Base-by-base conservation (phyloP, 1,140 invertebrate genomes). In the Eupeodes corollae region DNA sequence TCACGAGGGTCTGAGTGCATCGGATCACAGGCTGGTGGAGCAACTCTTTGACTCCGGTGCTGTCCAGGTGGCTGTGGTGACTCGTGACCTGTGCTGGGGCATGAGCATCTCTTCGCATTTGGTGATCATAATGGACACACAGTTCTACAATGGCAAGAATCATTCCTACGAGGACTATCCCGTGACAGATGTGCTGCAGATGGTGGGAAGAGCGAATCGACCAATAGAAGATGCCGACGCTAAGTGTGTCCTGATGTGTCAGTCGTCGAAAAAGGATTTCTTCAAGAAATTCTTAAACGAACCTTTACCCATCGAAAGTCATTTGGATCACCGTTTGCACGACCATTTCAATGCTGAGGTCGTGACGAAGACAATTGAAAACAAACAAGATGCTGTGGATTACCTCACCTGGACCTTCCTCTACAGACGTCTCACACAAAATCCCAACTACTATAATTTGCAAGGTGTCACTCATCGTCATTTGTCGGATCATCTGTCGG, bases 331-430 rank as follows among this genome's bases (percentile, higher is more conserved):
- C 61, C 80, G 89, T 53, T 75, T 99, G 3, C 96, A 99, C 69
- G 96, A 99, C 75, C 97, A 99, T 71, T 97, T 99, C 67, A 99
- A 99, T 74, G 95, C 97, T 0, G 97, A 99, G 73, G 96, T 99
- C 45, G 95, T 99, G 0, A 99, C 96, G 1, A 98, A 98, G 73
- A 99, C 95, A 0, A 96, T 99, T 63, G 96, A 99, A 70, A 99
- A 99, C 72, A 99, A 99, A 70, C 97, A 99, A 68, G 97, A 99
- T 70, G 94, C 95, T 0, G 95, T 99, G 1, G 97, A 99, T 73
- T 99, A 99, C 61, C 73, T 99, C 2, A 99, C 97, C 0, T 99
- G 97, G 96, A 99, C 95, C 1, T 97, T 99, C 73, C 71, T 99
- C 0, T 99, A 99, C 64, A 75, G 95, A 13, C 71, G 97, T 49